Evolutionary conservation across 2,888 invertebrate genomes (phyloP).

Genomic region (Homarus gammarus): DNA sequence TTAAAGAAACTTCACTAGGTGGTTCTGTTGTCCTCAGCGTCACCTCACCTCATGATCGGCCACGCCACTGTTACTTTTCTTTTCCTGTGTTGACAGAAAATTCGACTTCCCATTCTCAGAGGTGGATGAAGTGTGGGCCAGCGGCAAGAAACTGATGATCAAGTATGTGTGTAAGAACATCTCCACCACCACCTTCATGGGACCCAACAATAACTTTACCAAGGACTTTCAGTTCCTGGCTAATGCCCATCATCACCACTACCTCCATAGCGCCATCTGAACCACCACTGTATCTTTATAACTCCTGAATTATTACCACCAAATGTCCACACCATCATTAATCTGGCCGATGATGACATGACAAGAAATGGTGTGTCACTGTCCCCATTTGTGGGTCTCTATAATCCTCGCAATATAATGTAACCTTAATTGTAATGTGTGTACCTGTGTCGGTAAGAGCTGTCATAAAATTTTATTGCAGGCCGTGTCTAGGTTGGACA

Average conservation of each 20-base stretch:
- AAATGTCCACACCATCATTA: no score
- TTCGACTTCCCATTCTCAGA: constrained; percentile 10
- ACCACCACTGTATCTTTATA: no score
- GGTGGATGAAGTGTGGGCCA: background rate
- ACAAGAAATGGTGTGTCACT: no score
- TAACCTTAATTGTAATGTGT: no score
- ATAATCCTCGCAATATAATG: no score
- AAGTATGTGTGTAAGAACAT: background rate
- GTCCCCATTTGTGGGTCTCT: no score
- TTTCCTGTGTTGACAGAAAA: background rate
- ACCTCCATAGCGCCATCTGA: background rate
- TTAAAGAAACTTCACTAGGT: background rate
- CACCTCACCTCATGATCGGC: background rate
- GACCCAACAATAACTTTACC: background rate
- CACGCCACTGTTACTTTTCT: background rate
- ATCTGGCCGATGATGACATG: no score
- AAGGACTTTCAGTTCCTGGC: background rate
- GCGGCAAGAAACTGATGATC: background rate
- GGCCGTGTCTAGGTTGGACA: no score
- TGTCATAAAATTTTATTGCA: no score
- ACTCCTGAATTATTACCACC: no score
- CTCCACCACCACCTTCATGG: background rate
- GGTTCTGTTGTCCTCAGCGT: background rate
- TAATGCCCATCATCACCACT: background rate
- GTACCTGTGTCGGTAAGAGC: no score